These are phyloP conservation scores for Benitochromis conjunctus DNA, from an alignment of 2,113 vertebrate genomes.

Conservation along the genomic window DNA sequence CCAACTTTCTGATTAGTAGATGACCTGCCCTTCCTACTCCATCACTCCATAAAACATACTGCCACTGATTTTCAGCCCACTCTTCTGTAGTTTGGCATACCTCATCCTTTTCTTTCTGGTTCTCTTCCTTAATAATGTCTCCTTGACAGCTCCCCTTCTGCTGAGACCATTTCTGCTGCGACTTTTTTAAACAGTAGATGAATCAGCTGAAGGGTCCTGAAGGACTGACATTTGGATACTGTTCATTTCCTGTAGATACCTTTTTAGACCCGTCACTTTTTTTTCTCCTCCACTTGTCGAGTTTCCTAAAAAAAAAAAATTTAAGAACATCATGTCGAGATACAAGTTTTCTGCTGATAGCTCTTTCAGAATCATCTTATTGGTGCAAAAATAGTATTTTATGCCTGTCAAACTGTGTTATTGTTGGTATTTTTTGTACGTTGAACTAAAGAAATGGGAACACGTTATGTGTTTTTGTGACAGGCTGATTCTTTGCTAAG, in stretches of 20 bases:
- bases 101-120: neutral
- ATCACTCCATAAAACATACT: neutral
- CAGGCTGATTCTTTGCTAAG: neutral
- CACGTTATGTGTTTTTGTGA: neutral
- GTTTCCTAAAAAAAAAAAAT: neutral
- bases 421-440: rapidly evolving
- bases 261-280: neutral
- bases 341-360: neutral
- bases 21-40: neutral
- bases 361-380: neutral
- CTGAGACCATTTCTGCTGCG: neutral
- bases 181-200: neutral
- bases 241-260: neutral
- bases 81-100: neutral
- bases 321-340: neutral
- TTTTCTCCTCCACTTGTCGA: neutral
- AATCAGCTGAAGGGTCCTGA: neutral
- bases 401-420: neutral
- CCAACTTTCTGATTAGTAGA: neutral
- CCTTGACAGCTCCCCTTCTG: rapidly evolving
- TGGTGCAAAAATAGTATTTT: neutral
- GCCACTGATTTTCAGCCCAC: neutral
- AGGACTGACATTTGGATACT: neutral
- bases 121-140: neutral
- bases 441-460: neutral